A percentile compares a stretch with the other conserved stretches of the same genome.
Evolutionary conservation across 2,888 invertebrate genomes (phyloP).

Genomic region (Nomada flava): DNA sequence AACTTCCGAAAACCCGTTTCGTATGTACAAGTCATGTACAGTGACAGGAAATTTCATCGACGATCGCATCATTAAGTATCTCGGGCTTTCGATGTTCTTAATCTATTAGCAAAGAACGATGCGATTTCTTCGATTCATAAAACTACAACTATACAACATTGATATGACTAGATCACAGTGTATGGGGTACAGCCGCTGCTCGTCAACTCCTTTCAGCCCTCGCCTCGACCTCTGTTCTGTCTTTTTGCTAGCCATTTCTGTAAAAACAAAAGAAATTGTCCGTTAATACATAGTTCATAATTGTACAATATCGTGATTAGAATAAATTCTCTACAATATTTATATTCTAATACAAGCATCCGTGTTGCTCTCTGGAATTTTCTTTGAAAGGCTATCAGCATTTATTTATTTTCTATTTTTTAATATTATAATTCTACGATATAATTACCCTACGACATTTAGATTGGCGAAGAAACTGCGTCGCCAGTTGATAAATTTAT

Average conservation of each 20-base stretch:
- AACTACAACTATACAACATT: conserved; percentile 61
- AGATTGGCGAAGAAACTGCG: not conserved
- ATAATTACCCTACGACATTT: not conserved
- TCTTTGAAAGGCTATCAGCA: not conserved
- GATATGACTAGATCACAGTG: conserved; percentile 82
- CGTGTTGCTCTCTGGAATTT: no score
- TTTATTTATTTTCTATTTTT: not conserved
- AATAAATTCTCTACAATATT: no score
- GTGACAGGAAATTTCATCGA: conserved; percentile 1
- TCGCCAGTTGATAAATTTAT: conserved; percentile 40
- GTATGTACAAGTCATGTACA: conserved; percentile 31
- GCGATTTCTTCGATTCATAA: conserved; percentile 30
- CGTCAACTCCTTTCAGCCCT: conserved; percentile 38
- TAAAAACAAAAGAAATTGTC: conserved; percentile 64
- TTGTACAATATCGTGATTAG: not conserved
- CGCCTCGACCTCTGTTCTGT: not conserved
- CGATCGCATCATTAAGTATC: conserved; percentile 17
- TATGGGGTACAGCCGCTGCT: conserved; percentile 74
- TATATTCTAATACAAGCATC: no score
- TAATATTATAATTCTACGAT: not conserved
- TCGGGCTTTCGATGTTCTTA: conserved; percentile 8
- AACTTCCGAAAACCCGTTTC: conserved; percentile 22
- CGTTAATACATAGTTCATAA: not conserved
- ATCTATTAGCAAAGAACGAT: conserved; percentile 34
- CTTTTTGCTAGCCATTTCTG: conserved; percentile 66